Base-by-base conservation (phyloP, 2,113 vertebrate genomes). In the Dipodomys ordii region DNA sequence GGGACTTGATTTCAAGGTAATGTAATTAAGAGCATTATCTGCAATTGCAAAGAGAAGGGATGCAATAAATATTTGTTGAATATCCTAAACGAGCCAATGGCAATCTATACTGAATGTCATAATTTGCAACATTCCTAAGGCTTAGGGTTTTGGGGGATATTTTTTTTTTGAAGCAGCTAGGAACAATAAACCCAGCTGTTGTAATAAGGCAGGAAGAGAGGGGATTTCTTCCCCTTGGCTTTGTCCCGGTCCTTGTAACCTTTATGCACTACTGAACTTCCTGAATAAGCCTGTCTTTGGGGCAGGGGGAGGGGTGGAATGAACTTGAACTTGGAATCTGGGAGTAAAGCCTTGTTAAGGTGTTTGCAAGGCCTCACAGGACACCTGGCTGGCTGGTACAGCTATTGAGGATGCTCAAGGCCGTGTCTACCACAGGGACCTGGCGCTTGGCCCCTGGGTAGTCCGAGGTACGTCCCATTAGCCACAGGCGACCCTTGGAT, bases 241-340 rank as follows among this genome's bases (percentile, higher is more conserved):
- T 92, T 74, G 89, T 87, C 84, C 77, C 91, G 79, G 28, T 23
- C 39, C 87, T 35, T 27, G 27, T 73, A 92, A 94, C 84, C 78
- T 87, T 28, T 53, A 82, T 39, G 90, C 81, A 71, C 81, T 13
- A 22, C 73, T 68, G 84, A 92, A 72, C 93, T 92, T 93, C 69
- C 90, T 87, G 39, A 93, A 85, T 89, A 82, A n/a, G 69, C 4
- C 0, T 62, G 84, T 79, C 68, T 5, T 0, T 0, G 5, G 16
- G 28, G 74, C 35, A 0, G 73, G 53, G 57, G 57, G 80, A 19
- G 18, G 28, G 72, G 76, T 27, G 0, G 32, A 27, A 19, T 7
- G 69, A 69, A 68, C 46, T 72, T 18, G 72, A 85, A 57, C 60
- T 78, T 12, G 4, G n/a, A 13, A 4, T 18, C 35, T 79, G 22